Base-by-base conservation (phyloP, 2,888 invertebrate genomes). In the Cataglyphis altisquamis region DNA sequence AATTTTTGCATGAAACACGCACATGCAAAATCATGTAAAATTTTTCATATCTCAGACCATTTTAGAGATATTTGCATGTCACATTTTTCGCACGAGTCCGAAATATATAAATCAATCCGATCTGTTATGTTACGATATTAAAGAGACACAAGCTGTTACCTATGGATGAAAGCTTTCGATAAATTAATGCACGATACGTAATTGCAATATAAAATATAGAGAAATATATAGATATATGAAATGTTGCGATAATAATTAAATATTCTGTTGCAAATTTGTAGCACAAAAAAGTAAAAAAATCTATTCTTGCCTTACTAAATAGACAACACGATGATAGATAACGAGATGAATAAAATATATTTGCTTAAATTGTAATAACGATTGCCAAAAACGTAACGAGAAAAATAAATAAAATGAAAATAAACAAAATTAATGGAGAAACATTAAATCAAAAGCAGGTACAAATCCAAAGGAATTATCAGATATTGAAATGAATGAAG, bases 141-240 rank as follows among this genome's bases (percentile, higher is more conserved):
- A 62, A 73, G 18, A 64, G 36, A n/a, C 29, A 25, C 52, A 67
- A 67, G 36, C 21, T 18, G 77, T 55, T 57, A n/a, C 68, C 64
- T 52, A 60, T 32, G 48, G 10, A 68, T 32, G 45, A n/a, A 78
- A 57, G n/a, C 15, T 78, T 70, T 57, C 41, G 57, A 78, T 70
- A 45, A 78, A 78, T 70, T 70, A 70, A 48, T 48, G 48, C n/a
- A 8, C 18, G 48, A n/a, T 48, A 48, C 45, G 15, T 45, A 45
- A 45, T 45, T 48, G 48, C 48, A 48, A n/a, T 57, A 60, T 67
- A 41, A 32, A 60, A 32, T 70, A 32, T 41, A 68, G 41, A 55
- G 57, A 32, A 60, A 32, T 70, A 32, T 41, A 68, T 55, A 55
- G 25, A 78, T 36, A 57, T 32, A 41, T 78, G 62, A 52, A n/a